Evolutionary conservation across 2,113 vertebrate species (phyloP).

Genomic region (Paratilapia polleni): DNA sequence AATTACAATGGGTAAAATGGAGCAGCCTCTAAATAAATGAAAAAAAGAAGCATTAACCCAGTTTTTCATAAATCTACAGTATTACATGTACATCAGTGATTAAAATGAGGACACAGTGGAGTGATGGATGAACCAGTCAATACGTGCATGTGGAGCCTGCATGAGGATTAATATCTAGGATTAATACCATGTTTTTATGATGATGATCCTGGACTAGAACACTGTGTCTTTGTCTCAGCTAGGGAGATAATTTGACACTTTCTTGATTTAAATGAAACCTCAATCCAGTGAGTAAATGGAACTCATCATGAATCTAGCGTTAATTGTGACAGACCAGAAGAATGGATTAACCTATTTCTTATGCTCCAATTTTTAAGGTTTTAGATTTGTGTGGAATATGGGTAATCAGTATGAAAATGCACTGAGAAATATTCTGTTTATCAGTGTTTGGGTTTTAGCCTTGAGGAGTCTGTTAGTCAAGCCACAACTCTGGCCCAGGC

Average conservation of each 20-base stretch:
- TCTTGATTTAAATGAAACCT: conserved; percentile 45
- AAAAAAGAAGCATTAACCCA: conserved; percentile 53
- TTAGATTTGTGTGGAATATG: not conserved
- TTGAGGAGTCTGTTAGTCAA: not conserved
- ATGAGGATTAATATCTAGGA: conserved; percentile 62
- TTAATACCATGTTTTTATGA: conserved; percentile 45
- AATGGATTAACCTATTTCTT: conserved; percentile 72
- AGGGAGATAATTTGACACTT: conserved; percentile 15
- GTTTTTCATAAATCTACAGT: conserved; percentile 42
- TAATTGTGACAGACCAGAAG: conserved; percentile 60
- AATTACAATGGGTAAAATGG: not conserved
- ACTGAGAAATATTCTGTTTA: not conserved
- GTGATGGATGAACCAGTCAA: conserved; percentile 17
- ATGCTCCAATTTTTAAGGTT: conserved; percentile 24
- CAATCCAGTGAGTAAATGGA: conserved; percentile 43
- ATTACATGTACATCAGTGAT: conserved; percentile 38
- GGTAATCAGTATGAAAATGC: not conserved
- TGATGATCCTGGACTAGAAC: conserved; percentile 38
- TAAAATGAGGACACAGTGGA: conserved; percentile 27
- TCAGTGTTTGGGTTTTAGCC: not conserved
- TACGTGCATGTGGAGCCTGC: conserved; percentile 16
- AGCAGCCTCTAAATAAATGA: conserved; percentile 21
- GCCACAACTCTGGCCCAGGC: not conserved
- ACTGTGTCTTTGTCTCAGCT: conserved; percentile 45
- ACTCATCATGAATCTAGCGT: conserved; percentile 38